phyloP scores from a whole-genome alignment of 1,140 invertebrate species.

The Drosophila pachea region DNA sequence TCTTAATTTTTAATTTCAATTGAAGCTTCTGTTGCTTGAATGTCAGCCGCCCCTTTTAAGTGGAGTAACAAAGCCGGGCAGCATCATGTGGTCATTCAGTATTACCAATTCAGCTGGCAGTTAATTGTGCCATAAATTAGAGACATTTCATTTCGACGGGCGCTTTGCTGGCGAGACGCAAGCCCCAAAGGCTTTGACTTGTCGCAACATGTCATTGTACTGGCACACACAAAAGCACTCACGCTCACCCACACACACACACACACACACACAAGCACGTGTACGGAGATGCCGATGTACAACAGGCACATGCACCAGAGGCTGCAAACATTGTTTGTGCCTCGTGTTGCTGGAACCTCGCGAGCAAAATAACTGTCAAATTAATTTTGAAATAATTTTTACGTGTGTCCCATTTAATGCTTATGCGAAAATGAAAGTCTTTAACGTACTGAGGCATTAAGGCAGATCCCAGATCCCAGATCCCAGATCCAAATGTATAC shows the following conservation, averaged over 20 bases:
- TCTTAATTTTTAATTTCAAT: conserved; percentile 14
- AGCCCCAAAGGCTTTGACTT: conserved; percentile 5
- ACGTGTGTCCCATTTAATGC: too few species aligned
- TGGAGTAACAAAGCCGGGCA: conserved; percentile 11
- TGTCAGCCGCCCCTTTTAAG: neutral
- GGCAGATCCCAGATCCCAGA: too few species aligned
- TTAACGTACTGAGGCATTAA: too few species aligned
- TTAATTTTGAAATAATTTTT: neutral
- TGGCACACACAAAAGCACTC: neutral
- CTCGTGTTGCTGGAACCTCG: neutral
- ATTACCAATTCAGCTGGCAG: conserved; percentile 30
- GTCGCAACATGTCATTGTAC: conserved; percentile 1
- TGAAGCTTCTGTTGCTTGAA: neutral
- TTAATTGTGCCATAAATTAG: conserved; percentile 43
- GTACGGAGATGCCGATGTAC: neutral
- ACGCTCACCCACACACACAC: neutral
- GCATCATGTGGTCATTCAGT: conserved; percentile 28
- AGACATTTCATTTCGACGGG: conserved; percentile 30
- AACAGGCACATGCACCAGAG: neutral
- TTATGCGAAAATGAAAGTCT: too few species aligned
- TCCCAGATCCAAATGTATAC: too few species aligned
- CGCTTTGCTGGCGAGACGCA: conserved; percentile 1
- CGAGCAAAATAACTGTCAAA: neutral
- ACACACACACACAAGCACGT: neutral
- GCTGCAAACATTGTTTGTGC: neutral